Evolutionary conservation across 2,113 vertebrate genomes (phyloP).

Genomic region (Urocolius indicus): DNA sequence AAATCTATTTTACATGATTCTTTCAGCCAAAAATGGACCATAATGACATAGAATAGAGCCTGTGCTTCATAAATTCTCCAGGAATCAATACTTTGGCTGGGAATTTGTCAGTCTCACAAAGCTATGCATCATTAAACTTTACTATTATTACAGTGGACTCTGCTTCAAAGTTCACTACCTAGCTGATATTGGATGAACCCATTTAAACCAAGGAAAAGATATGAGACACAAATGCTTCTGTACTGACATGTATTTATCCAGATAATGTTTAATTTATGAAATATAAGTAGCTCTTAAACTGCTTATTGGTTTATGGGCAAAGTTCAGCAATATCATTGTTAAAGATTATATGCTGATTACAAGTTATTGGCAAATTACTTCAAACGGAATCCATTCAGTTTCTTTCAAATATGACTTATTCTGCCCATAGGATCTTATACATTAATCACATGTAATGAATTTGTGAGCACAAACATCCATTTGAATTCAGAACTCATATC

Average conservation of each 20-base stretch:
- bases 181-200: constrained; percentile 66
- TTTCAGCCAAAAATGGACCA: constrained; percentile 83
- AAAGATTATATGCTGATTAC: constrained; percentile 55
- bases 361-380: constrained; percentile 44
- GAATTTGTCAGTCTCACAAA: constrained; percentile 85
- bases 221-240: constrained; percentile 52
- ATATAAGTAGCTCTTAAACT: constrained; percentile 62
- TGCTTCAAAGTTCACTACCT: constrained; percentile 82
- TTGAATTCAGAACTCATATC: not conserved
- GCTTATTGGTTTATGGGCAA: constrained; percentile 49
- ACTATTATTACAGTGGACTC: constrained; percentile 82
- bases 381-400: constrained; percentile 28
- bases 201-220: constrained; percentile 70
- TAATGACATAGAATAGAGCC: constrained; percentile 83
- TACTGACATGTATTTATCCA: constrained; percentile 42
- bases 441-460: constrained; percentile 26
- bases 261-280: constrained; percentile 70
- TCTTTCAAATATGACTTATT: constrained; percentile 38
- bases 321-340: constrained; percentile 49
- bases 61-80: constrained; percentile 84
- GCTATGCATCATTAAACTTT: constrained; percentile 87
- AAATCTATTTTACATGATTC: constrained; percentile 90
- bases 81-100: constrained; percentile 88
- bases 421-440: constrained; percentile 24
- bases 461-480: not conserved